A percentile compares a stretch with the other conserved stretches of the same genome.
Evolutionary conservation across 2,797 vertebrate species (phyloP).

Genomic region (Ciconia nigra): DNA sequence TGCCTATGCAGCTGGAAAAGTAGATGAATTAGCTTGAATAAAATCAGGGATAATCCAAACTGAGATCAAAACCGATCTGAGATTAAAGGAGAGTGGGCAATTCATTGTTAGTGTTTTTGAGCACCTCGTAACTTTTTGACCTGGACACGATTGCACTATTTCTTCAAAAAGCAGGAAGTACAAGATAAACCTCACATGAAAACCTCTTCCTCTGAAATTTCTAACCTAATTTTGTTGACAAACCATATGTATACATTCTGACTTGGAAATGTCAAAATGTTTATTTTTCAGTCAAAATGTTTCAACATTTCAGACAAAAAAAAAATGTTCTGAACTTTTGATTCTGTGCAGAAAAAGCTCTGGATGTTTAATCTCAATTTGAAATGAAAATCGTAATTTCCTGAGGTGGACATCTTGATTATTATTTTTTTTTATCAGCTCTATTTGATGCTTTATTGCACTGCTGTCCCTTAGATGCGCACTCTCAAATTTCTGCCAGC

Average conservation of each 20-base stretch:
- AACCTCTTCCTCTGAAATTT: slow-evolving; percentile 43
- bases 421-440: neutral
- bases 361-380: neutral
- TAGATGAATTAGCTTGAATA: neutral
- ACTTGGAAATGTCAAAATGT: slow-evolving; percentile 33
- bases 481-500: neutral
- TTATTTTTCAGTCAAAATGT: slow-evolving; percentile 49
- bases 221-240: slow-evolving; percentile 47
- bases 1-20: neutral
- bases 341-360: neutral
- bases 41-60: neutral
- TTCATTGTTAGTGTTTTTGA: slow-evolving; percentile 9
- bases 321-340: neutral
- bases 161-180: slow-evolving; percentile 46
- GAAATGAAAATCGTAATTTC: neutral
- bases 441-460: neutral
- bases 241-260: slow-evolving; percentile 25
- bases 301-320: neutral
- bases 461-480: neutral
- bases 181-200: slow-evolving; percentile 46
- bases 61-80: neutral
- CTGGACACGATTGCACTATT: neutral
- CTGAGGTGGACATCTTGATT: neutral
- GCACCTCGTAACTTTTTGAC: slow-evolving; percentile 37
- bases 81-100: neutral